A percentile compares a stretch with the other conserved stretches of the same genome.
Evolutionary conservation across 2,113 vertebrate genomes (phyloP).

Genomic region (Hippocampus guttulatus): DNA sequence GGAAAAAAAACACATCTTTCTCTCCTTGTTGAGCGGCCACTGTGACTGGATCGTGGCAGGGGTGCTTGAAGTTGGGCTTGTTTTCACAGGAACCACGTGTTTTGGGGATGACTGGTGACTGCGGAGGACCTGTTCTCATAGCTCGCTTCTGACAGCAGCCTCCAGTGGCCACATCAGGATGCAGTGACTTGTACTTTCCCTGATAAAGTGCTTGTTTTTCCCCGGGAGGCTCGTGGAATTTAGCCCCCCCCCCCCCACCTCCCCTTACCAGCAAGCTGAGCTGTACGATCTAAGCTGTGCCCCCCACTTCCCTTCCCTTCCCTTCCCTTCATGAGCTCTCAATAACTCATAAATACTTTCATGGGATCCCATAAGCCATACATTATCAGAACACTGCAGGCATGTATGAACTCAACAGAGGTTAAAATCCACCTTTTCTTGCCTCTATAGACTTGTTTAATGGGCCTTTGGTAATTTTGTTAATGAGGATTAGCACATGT

Average conservation of each 20-base stretch:
- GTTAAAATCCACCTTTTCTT: slow-evolving; percentile 18
- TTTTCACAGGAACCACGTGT: slow-evolving; percentile 71
- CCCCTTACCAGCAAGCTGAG: slow-evolving; percentile 31
- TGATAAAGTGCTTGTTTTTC: slow-evolving; percentile 62
- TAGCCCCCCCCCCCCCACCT: not conserved
- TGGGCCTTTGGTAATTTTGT: slow-evolving; percentile 7
- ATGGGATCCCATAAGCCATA: slow-evolving; percentile 49
- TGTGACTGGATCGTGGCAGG: slow-evolving; percentile 47
- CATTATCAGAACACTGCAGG: slow-evolving; percentile 43
- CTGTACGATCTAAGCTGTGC: slow-evolving; percentile 46
- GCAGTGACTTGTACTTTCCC: slow-evolving; percentile 56
- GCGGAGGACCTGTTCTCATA: slow-evolving; percentile 60
- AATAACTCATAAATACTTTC: slow-evolving; percentile 64
- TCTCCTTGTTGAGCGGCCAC: slow-evolving; percentile 34
- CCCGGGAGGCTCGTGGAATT: slow-evolving; percentile 49
- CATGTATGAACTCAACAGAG: slow-evolving; percentile 17
- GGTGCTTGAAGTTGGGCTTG: slow-evolving; percentile 34
- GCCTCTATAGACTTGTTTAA: slow-evolving; percentile 14
- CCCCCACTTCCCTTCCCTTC: slow-evolving; percentile 14
- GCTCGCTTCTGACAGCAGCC: slow-evolving; percentile 53
- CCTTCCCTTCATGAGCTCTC: slow-evolving; percentile 42
- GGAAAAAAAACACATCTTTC: slow-evolving; percentile 68
- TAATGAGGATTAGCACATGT: slow-evolving; percentile 14
- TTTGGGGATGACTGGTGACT: slow-evolving; percentile 57
- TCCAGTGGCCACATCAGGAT: slow-evolving; percentile 54